phyloP scores from a whole-genome alignment of 2,113 vertebrate genomes.

The Gulo gulo region DNA sequence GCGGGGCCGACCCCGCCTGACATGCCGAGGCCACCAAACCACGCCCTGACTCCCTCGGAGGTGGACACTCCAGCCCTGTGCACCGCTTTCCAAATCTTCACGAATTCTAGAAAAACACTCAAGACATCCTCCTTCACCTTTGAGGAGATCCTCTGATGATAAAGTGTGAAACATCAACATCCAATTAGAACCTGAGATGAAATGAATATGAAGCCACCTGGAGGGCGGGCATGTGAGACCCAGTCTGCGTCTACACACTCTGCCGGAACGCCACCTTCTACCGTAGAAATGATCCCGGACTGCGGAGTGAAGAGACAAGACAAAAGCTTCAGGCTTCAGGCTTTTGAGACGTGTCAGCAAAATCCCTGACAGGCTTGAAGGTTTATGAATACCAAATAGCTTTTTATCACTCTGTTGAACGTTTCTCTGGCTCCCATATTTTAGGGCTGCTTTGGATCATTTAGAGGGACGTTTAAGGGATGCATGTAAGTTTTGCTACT shows the following conservation, averaged over 20 bases:
- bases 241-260: not conserved
- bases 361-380: not conserved
- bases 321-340: not conserved
- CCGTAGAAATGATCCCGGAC: not conserved
- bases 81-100: not conserved
- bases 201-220: too few relatives aligned
- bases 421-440: not conserved
- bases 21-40: not conserved
- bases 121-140: not conserved
- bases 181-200: not conserved
- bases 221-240: fast-evolving
- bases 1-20: fast-evolving
- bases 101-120: not conserved
- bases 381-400: not conserved
- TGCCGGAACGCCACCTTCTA: fast-evolving
- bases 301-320: not conserved
- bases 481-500: not conserved
- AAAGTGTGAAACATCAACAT: not conserved
- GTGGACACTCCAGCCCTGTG: fast-evolving
- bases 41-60: not conserved
- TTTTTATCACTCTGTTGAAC: not conserved
- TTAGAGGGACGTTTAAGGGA: not conserved
- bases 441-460: not conserved
- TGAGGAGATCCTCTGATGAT: not conserved
- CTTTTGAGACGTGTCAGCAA: not conserved